Conservation (phyloP, 30 jellyfish, hydroid and myxozoan genomes). For the Chironex yamaguchii region DNA sequence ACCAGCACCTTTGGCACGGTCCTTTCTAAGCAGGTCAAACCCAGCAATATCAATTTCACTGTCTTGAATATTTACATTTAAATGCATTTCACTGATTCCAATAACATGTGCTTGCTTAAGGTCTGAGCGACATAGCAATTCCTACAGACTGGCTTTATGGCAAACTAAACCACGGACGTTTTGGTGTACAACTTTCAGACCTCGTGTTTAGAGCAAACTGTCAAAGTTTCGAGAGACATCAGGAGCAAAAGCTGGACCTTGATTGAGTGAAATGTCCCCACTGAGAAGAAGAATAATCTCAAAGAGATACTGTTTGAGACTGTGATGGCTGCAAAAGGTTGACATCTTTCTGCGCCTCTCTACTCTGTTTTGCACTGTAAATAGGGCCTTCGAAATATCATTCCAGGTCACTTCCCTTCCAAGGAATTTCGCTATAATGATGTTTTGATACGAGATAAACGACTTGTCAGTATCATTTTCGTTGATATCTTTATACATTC, state of each 20-base stretch:
- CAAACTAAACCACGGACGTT: slow-evolving; percentile 36
- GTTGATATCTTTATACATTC: slow-evolving; percentile 8
- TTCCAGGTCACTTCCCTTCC: slow-evolving; percentile 34
- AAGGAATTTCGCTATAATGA: slow-evolving; percentile 4
- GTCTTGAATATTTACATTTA: slow-evolving; percentile 2
- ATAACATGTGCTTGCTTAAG: neutral
- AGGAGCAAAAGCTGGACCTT: slow-evolving; percentile 39
- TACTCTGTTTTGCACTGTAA: slow-evolving; percentile 20
- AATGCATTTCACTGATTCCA: slow-evolving; percentile 39
- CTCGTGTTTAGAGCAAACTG: slow-evolving; percentile 25
- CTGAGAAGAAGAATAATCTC: slow-evolving; percentile 38
- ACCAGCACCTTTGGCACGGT: slow-evolving; percentile 56
- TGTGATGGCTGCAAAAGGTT: slow-evolving; percentile 46
- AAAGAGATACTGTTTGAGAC: slow-evolving; percentile 51
- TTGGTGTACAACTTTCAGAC: slow-evolving; percentile 36
- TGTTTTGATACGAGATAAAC: slow-evolving; percentile 35
- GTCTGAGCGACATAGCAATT: slow-evolving; percentile 46
- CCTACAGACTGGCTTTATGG: slow-evolving; percentile 25
- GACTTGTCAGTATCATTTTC: slow-evolving; percentile 35
- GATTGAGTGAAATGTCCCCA: slow-evolving; percentile 47
- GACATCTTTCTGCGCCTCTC: slow-evolving; percentile 42
- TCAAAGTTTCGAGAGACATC: slow-evolving; percentile 21
- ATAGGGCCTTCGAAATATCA: slow-evolving; percentile 16
- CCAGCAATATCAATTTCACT: slow-evolving; percentile 23
- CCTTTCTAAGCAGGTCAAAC: slow-evolving; percentile 39